Percentiles rank a stretch among this genome's conserved stretches.
Evolutionary conservation across 2,888 invertebrate species (phyloP).

Genomic region (Phaedon cochleariae): DNA sequence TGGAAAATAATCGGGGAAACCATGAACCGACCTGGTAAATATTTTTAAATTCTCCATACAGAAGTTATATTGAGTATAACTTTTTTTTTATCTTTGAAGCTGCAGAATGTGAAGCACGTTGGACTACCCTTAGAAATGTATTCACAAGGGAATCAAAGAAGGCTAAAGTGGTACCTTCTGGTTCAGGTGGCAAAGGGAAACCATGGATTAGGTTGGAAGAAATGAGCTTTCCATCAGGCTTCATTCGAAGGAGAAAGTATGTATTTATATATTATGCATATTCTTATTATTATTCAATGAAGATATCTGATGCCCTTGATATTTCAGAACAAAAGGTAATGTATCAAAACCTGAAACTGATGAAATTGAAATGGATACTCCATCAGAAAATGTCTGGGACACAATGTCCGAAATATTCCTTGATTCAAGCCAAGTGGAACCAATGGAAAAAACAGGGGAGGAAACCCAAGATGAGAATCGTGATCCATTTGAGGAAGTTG

Average conservation of each 20-base stretch:
- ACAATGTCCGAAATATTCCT: not conserved
- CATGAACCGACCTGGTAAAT: not conserved
- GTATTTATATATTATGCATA: not conserved
- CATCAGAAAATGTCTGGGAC: no score
- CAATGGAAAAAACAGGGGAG: no score
- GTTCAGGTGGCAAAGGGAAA: not conserved
- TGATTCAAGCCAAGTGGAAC: no score
- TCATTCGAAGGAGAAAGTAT: not conserved
- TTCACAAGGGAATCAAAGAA: not conserved
- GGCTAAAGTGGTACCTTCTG: not conserved
- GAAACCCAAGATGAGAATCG: no score
- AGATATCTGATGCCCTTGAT: not conserved
- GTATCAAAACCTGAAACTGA: not conserved
- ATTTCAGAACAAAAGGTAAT: not conserved
- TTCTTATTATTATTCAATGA: not conserved
- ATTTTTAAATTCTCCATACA: no score
- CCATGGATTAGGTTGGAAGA: not conserved
- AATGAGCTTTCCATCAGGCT: not conserved
- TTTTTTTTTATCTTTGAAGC: not conserved
- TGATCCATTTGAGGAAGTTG: no score
- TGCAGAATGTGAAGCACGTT: not conserved
- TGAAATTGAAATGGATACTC: not conserved
- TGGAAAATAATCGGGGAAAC: not conserved
- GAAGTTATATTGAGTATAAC: no score
- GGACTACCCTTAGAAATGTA: not conserved